Evolutionary conservation across 2,888 invertebrate species (phyloP), one percentile per base, ranked within the genome.

Genomic region (Drymonia ruficornis): DNA sequence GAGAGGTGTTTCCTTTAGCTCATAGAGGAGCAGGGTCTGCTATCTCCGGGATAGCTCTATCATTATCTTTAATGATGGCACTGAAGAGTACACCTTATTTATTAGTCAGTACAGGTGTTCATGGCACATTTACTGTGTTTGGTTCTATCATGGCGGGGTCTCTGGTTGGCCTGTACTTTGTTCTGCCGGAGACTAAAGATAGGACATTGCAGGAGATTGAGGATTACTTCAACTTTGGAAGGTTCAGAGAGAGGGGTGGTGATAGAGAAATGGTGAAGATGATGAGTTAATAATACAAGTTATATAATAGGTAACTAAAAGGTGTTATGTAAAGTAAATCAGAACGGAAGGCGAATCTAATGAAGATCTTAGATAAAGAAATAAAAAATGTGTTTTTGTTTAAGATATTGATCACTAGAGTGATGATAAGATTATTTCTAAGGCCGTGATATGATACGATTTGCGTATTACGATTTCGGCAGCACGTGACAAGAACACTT

Each of bases 161-260:
- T 49, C n/a, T 49, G 36, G 5, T 38, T 5, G 49, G 49, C 12
- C 18, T 49, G 13, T 49, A 49, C 19, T 49, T 49, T 13, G 23
- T 31, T 3, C 73, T 94, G 29, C 94, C 94, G 0, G 94, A 94
- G 76, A 94, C 94, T 0, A 93, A 93, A 56, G 90, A 93, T 31
- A 93, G 89, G 55, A 91, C 93, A 3, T 76, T 94, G 23, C 77
- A 90, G 42, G 93, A 94, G 70, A 94, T 94, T 58, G 94, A 94
- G 61, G 87, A 88, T 23, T 60, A 67, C 34, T 87, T 88, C 52
- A 70, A 49, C 36, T 36, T 12, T 31, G 49, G 49, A 18, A 36
- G 16, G n/a, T 49, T 36, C 40, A 16, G 23, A 23, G 49, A 53
- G 12, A 46, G 28, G 5, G 13, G 29, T 11, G 31, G 49, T 23